Conservation (phyloP, 1,140 invertebrate species). For the Geopemphigus sp. region DNA sequence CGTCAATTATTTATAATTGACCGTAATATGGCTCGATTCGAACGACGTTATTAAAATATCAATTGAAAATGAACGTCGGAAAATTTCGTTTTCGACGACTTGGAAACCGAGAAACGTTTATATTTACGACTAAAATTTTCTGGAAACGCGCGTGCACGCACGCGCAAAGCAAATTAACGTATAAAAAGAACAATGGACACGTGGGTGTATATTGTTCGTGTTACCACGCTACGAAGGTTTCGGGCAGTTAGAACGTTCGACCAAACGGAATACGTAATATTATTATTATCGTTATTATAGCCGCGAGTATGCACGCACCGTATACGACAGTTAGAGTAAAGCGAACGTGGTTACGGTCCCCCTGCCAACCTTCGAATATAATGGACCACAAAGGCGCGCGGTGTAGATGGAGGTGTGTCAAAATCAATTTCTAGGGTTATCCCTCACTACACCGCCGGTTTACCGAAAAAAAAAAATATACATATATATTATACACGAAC, state of each 20-base stretch:
- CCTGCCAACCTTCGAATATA: not conserved
- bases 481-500: not conserved
- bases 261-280: not conserved
- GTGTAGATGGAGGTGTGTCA: not conserved
- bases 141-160: too few species aligned
- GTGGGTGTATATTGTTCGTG: not conserved
- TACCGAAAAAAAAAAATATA: not conserved
- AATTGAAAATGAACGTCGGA: too few species aligned
- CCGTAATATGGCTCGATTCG: too few species aligned
- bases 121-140: too few species aligned
- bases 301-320: not conserved
- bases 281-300: too few species aligned
- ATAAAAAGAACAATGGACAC: not conserved
- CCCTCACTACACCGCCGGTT: not conserved
- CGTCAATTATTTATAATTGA: too few species aligned
- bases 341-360: conserved; percentile 1
- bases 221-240: not conserved
- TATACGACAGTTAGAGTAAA: conserved; percentile 12
- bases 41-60: too few species aligned
- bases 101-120: too few species aligned
- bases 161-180: too few species aligned
- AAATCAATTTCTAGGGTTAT: conserved; percentile 33
- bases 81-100: too few species aligned
- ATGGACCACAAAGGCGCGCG: not conserved
- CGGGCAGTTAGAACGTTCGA: not conserved